Percentiles rank a stretch among this genome's conserved stretches.
Conservation (phyloP, 2,797 vertebrate species). For the Sternotherus odoratus region DNA sequence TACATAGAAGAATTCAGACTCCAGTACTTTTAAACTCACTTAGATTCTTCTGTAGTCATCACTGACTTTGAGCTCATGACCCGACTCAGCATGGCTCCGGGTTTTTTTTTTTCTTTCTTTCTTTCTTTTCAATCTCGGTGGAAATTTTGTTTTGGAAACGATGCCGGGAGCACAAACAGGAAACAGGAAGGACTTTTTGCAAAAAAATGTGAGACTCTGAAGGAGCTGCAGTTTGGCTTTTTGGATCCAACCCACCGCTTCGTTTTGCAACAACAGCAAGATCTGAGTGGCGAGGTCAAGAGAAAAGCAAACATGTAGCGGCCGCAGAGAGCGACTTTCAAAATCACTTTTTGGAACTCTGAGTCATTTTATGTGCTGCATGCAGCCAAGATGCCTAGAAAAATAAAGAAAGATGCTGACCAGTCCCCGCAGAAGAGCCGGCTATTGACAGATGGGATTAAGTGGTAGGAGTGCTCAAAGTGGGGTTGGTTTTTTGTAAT, state of each 20-base stretch:
- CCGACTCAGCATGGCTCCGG: slow-evolving; percentile 39
- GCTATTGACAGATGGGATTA: slow-evolving; percentile 56
- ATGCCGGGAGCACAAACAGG: slow-evolving; percentile 56
- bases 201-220: not conserved
- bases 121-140: slow-evolving; percentile 43
- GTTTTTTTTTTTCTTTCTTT: too few species aligned
- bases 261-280: slow-evolving; percentile 58
- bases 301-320: slow-evolving; percentile 58
- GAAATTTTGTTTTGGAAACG: slow-evolving; percentile 68
- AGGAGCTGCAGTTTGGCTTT: not conserved
- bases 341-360: not conserved
- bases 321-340: slow-evolving; percentile 41
- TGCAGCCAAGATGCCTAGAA: slow-evolving; percentile 32
- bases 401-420: slow-evolving; percentile 54
- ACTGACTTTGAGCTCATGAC: slow-evolving; percentile 16
- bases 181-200: slow-evolving; percentile 58
- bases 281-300: slow-evolving; percentile 50
- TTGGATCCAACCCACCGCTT: slow-evolving; percentile 19
- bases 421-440: slow-evolving; percentile 48
- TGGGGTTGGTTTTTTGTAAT: not conserved
- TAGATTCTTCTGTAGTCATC: not conserved
- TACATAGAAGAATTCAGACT: not conserved
- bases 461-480: slow-evolving; percentile 17
- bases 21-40: not conserved
- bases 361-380: slow-evolving; percentile 35